Conservation (phyloP, 2,113 vertebrate species). For the Cercocebus atys region DNA sequence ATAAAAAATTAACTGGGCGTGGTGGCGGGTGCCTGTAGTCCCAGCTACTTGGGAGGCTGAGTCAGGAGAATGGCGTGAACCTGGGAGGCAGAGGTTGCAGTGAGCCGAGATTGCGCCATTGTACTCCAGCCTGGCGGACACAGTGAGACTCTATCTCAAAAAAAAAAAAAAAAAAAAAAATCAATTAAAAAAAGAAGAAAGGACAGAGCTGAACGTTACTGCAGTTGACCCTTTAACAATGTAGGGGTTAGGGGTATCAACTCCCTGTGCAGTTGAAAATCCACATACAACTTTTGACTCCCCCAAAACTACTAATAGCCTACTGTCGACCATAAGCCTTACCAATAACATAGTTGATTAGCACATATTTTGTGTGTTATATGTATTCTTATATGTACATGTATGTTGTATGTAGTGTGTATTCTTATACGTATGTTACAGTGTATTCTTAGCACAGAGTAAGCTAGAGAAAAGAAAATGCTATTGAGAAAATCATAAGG, state of each 20-base stretch:
- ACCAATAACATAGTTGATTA: background rate
- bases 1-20: too few relatives aligned
- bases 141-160: too few relatives aligned
- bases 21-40: too few relatives aligned
- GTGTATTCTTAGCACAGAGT: background rate
- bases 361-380: background rate
- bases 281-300: background rate
- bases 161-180: too few relatives aligned
- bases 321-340: background rate
- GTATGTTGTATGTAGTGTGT: background rate
- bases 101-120: too few relatives aligned
- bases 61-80: too few relatives aligned
- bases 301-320: background rate
- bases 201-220: background rate
- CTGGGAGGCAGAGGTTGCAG: too few relatives aligned
- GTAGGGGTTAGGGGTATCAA: background rate
- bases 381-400: background rate
- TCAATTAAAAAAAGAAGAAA: background rate
- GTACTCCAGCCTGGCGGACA: too few relatives aligned
- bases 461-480: background rate
- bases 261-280: background rate
- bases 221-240: background rate
- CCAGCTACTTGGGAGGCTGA: too few relatives aligned
- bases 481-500: background rate
- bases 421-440: background rate